Percentiles rank a stretch among this genome's conserved stretches.
These are phyloP conservation scores for Basileuterus tristriatus DNA, from an alignment of 2,797 vertebrate genomes.

Conservation along the genomic window DNA sequence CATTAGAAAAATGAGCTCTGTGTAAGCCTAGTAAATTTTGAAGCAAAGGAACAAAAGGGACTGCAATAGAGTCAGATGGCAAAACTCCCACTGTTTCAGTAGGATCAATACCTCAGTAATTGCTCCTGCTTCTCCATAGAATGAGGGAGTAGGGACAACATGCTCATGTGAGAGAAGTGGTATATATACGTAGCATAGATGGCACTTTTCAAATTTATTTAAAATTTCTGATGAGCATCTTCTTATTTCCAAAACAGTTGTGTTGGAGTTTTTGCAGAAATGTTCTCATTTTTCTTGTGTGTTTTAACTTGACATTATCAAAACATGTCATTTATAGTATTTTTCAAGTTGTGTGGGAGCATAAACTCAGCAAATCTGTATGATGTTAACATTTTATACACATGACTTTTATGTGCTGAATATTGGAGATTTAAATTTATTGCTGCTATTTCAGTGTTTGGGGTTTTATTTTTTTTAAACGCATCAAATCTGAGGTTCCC, in stretches of 20 bases:
- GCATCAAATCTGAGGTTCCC: background rate
- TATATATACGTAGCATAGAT: accelerated
- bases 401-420: background rate
- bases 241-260: background rate
- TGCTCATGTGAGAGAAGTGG: background rate
- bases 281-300: background rate
- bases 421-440: background rate
- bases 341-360: background rate
- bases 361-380: background rate
- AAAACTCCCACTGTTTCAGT: background rate
- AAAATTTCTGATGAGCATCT: background rate
- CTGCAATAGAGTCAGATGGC: background rate
- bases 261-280: background rate
- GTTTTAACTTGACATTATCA: background rate
- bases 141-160: background rate
- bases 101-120: background rate
- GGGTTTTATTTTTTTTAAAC: accelerated
- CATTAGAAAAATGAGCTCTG: background rate
- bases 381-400: background rate
- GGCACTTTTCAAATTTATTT: background rate
- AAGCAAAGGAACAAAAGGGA: background rate
- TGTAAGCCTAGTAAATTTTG: background rate
- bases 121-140: background rate
- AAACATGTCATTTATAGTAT: background rate
- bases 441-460: background rate